A percentile compares a stretch with the other conserved stretches of the same genome.
Evolutionary conservation across 2,888 invertebrate genomes (phyloP).

Genomic region (Machimus rusticus): DNA sequence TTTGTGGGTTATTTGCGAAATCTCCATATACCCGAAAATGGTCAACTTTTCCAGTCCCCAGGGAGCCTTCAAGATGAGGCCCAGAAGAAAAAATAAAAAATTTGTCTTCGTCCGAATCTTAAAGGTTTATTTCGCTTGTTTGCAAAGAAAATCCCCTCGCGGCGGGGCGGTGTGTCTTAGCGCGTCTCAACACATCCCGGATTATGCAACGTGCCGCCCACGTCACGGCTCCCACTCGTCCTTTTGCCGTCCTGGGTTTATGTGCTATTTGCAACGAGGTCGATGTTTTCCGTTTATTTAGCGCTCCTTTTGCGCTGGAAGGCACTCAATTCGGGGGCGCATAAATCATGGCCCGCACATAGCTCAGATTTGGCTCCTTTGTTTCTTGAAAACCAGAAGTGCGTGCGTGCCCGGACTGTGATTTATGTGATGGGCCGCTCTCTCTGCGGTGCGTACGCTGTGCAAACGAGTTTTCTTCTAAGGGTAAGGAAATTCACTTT

Average conservation of each 20-base stretch:
- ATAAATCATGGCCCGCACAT: constrained; percentile 30
- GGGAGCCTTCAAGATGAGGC: not conserved
- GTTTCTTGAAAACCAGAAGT: constrained; percentile 32
- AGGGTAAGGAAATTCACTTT: constrained; percentile 15
- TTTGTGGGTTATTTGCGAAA: not conserved
- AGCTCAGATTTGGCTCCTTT: constrained; percentile 12
- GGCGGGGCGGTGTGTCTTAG: not conserved
- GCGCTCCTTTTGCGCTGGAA: not conserved
- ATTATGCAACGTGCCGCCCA: not conserved
- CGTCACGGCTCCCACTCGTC: not conserved
- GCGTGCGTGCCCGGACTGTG: constrained; percentile 42
- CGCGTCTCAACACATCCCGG: not conserved
- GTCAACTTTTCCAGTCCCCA: not conserved
- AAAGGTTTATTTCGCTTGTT: not conserved
- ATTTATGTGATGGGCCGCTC: constrained; percentile 26
- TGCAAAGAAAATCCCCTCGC: not conserved
- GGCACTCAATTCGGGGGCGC: not conserved
- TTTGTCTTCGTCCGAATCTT: not conserved
- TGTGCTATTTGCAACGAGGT: not conserved
- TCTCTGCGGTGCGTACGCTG: not conserved
- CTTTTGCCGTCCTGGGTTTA: not conserved
- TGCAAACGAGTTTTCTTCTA: constrained; percentile 28
- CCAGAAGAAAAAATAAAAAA: not conserved
- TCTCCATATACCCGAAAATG: not conserved
- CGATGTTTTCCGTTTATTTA: not conserved